Evolutionary conservation across 2,113 vertebrate species (phyloP), one percentile per base, ranked within the genome.

Genomic region (Lophochroa leadbeateri): DNA sequence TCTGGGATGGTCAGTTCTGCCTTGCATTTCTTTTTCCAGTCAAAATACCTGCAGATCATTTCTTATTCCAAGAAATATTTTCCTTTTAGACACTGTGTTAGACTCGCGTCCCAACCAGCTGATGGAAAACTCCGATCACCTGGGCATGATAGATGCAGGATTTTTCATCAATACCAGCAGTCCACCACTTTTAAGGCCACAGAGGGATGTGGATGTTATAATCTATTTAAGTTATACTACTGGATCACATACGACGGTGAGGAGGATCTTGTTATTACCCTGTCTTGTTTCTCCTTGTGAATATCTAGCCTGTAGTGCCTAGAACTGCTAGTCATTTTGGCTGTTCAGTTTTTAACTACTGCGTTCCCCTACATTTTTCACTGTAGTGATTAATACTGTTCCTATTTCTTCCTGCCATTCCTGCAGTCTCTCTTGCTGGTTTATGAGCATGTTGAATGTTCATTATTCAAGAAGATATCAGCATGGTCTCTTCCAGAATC

Each of bases 121-220:
- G 75, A 98, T 98, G 47, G 88, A 98, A 11, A 95, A 95, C 92
- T 57, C 97, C 1, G 61, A 96, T 78, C 94, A 96, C 12, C 86
- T 98, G 76, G 98, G 98, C 81, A 96, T 98, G 82, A 97, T 98
- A 87, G 98, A 98, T 12, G 96, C 97, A 46, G 97, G 96, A 88
- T 98, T 97, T 94, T 98, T 98, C 90, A 97, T 98, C 95, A 98
- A 98, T 92, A 98, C 97, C 35, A 98, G 98, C 86, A 97, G 95
- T 61, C 85, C 98, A 27, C 96, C 97, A 44, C 96, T 98, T 94
- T 35, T 98, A 91, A 97, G 97, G 49, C 86, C 92, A 14, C 97
- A 98, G 88, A 98, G 98, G 75, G 90, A 90, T 70, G 97, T 98
- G 76, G 98, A 98, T 92, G 96, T 98, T 97, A 98, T 98, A 84